These are phyloP conservation scores for Tangara arthus DNA, from an alignment of 2,797 vertebrate genomes.

Conservation along the genomic window DNA sequence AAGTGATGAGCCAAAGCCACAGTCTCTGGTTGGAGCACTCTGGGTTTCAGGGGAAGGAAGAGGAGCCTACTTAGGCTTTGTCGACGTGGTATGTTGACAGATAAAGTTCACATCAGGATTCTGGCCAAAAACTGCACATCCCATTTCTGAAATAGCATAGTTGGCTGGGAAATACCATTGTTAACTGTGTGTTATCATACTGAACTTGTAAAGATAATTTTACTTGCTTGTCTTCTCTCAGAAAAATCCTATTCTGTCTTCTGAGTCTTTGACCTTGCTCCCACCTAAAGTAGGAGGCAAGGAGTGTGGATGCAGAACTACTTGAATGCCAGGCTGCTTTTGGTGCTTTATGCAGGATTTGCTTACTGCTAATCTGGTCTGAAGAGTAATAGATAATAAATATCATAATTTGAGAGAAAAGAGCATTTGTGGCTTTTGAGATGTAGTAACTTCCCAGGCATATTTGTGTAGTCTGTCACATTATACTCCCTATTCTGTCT, in stretches of 20 bases:
- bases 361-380: not conserved
- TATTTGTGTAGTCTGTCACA: not conserved
- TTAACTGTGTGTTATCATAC: not conserved
- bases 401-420: not conserved
- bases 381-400: not conserved
- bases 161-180: not conserved
- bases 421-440: not conserved
- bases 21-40: not conserved
- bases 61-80: not conserved
- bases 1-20: not conserved
- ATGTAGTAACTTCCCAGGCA: not conserved
- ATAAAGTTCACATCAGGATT: not conserved
- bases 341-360: not conserved
- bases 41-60: not conserved
- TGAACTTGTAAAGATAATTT: not conserved
- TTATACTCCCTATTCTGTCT: not conserved
- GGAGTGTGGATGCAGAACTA: not conserved
- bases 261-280: not conserved
- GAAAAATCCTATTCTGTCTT: not conserved
- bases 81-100: slow-evolving; percentile 8
- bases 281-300: not conserved
- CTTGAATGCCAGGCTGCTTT: not conserved
- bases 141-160: not conserved
- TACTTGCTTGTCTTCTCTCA: not conserved
- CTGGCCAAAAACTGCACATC: not conserved